Evolutionary conservation across 2,888 invertebrate species (phyloP).

Genomic region (Acronicta alni): DNA sequence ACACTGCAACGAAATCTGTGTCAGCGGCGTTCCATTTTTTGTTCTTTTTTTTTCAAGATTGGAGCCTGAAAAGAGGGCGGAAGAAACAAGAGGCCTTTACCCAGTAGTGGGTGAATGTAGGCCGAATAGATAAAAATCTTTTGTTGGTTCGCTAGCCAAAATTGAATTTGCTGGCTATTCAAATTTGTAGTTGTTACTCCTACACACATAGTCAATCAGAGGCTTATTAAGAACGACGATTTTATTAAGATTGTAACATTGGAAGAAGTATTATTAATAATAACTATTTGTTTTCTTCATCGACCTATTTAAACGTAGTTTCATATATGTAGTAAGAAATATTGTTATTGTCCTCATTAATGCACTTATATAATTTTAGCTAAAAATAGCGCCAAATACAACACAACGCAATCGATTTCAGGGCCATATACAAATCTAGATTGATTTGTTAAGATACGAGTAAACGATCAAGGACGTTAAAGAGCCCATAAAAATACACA

Average conservation of each 20-base stretch:
- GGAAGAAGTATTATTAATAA: not conserved
- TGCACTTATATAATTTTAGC: no score
- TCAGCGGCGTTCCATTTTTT: conserved; percentile 29
- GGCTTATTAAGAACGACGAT: not conserved
- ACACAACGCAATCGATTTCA: no score
- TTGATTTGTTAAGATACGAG: not conserved
- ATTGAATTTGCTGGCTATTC: conserved; percentile 31
- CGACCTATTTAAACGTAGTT: no score
- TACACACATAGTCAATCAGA: not conserved
- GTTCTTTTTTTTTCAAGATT: conserved; percentile 41
- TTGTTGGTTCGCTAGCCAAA: conserved; percentile 29
- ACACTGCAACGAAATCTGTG: conserved; percentile 36
- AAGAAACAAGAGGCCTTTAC: conserved; percentile 39
- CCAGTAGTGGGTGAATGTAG: conserved; percentile 34
- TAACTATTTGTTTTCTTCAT: no score
- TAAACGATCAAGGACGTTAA: conserved; percentile 10
- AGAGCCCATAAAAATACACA: conserved; percentile 27
- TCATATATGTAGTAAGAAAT: no score
- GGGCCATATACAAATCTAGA: no score
- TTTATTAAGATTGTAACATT: not conserved
- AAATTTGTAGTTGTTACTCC: conserved; percentile 8
- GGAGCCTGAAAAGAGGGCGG: conserved; percentile 37
- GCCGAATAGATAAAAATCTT: conserved; percentile 44
- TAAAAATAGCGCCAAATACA: no score
- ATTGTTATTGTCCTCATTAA: no score